Conservation (phyloP, 2,888 invertebrate genomes). For the Choreutis nemorana region DNA sequence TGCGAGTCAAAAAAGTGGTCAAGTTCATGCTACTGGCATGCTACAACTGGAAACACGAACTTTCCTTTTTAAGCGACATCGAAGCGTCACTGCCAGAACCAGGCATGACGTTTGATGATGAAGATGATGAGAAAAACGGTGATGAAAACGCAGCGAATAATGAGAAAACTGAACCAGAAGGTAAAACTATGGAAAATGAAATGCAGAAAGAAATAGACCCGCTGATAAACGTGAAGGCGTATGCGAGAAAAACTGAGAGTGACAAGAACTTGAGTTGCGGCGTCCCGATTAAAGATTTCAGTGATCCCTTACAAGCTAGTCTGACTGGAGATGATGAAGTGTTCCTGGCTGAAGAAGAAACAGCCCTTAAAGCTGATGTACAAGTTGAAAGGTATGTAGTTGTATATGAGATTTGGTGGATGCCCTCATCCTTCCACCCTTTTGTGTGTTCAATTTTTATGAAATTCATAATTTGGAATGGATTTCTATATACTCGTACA, state of each 20-base stretch:
- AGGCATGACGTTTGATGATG: constrained; percentile 44
- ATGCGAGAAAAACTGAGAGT: constrained; percentile 35
- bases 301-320: constrained; percentile 80
- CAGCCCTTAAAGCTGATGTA: constrained; percentile 39
- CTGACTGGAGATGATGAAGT: constrained; percentile 53
- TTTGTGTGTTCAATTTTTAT: too few species aligned
- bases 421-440: too few species aligned
- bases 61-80: constrained; percentile 90
- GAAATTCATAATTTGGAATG: background rate
- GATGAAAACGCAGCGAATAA: background rate
- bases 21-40: constrained; percentile 82
- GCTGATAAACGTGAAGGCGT: constrained; percentile 25
- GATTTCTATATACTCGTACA: too few species aligned
- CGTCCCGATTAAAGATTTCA: constrained; percentile 75
- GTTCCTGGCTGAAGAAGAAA: constrained; percentile 48
- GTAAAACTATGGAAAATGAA: constrained; percentile 1
- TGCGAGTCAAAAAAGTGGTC: constrained; percentile 83
- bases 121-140: constrained; percentile 9
- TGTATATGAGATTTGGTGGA: background rate
- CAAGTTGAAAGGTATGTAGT: constrained; percentile 43
- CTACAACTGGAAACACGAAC: constrained; percentile 93
- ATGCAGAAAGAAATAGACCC: constrained; percentile 16
- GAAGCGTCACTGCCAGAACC: constrained; percentile 60
- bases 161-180: background rate
- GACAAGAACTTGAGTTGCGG: constrained; percentile 51